Evolutionary conservation across 1,140 invertebrate genomes (phyloP).

Genomic region (Cyclargus thomasi): DNA sequence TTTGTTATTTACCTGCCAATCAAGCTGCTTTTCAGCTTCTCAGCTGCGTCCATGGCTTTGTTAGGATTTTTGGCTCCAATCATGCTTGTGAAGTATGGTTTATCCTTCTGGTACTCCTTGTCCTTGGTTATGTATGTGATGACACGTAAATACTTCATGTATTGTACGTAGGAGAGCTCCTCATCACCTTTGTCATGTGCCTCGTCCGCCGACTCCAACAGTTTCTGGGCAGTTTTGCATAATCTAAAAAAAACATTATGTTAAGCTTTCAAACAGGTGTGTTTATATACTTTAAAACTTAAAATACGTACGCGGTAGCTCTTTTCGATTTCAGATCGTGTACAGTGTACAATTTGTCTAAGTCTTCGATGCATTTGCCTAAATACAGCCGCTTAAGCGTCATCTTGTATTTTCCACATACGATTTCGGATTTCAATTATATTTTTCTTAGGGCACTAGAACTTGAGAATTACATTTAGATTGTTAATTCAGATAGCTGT

Average conservation of each 20-base stretch:
- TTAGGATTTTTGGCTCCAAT: constrained; percentile 74
- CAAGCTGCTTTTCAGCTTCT: constrained; percentile 74
- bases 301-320: constrained; percentile 67
- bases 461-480: constrained; percentile 7
- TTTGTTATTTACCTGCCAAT: constrained; percentile 69
- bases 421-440: background rate
- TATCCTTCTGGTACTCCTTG: constrained; percentile 75
- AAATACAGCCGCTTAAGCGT: constrained; percentile 71
- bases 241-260: constrained; percentile 49
- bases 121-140: constrained; percentile 75
- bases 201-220: constrained; percentile 77
- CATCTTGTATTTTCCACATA: constrained; percentile 41
- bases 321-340: constrained; percentile 71
- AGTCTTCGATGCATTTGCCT: constrained; percentile 72
- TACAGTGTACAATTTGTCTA: constrained; percentile 72
- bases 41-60: constrained; percentile 75
- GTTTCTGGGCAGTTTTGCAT: constrained; percentile 75
- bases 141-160: constrained; percentile 81
- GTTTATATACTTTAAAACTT: background rate
- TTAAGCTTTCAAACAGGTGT: constrained; percentile 12
- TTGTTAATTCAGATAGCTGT: constrained; percentile 2
- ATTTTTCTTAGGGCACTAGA: background rate
- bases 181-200: constrained; percentile 77
- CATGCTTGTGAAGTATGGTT: constrained; percentile 76
- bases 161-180: constrained; percentile 81